phyloP scores from a whole-genome alignment of 2,113 vertebrate species.

The Arizona elegans region DNA sequence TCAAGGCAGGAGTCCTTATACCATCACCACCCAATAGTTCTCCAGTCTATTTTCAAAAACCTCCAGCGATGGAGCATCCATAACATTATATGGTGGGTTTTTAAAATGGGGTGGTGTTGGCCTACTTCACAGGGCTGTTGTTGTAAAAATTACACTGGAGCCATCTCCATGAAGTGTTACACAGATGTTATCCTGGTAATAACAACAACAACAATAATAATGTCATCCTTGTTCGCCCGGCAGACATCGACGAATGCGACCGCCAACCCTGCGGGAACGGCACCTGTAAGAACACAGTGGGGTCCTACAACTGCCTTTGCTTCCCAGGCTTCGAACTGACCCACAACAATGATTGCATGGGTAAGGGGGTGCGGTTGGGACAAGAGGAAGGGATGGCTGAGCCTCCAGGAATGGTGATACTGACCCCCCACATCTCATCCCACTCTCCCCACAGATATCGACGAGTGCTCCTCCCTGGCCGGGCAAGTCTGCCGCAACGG shows the following conservation, averaged over 20 bases:
- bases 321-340: slow-evolving; percentile 88
- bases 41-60: no score
- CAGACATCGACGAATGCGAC: slow-evolving; percentile 91
- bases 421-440: not conserved
- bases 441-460: slow-evolving; percentile 75
- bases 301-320: slow-evolving; percentile 94
- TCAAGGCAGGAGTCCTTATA: no score
- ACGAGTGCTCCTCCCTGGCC: slow-evolving; percentile 82
- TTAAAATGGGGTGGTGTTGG: no score
- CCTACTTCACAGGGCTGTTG: not conserved
- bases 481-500: slow-evolving; percentile 89
- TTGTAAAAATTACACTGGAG: not conserved
- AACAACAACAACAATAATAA: no score
- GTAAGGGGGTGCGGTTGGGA: slow-evolving; percentile 52
- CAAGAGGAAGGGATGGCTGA: rapidly evolving
- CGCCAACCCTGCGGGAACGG: slow-evolving; percentile 87
- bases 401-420: not conserved
- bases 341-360: slow-evolving; percentile 88
- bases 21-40: no score
- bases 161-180: not conserved
- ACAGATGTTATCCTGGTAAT: not conserved
- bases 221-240: not conserved
- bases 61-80: no score
- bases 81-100: no score
- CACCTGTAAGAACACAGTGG: slow-evolving; percentile 89